Base-by-base conservation (phyloP, 1,140 invertebrate genomes). In the Agrypnia vestita region DNA sequence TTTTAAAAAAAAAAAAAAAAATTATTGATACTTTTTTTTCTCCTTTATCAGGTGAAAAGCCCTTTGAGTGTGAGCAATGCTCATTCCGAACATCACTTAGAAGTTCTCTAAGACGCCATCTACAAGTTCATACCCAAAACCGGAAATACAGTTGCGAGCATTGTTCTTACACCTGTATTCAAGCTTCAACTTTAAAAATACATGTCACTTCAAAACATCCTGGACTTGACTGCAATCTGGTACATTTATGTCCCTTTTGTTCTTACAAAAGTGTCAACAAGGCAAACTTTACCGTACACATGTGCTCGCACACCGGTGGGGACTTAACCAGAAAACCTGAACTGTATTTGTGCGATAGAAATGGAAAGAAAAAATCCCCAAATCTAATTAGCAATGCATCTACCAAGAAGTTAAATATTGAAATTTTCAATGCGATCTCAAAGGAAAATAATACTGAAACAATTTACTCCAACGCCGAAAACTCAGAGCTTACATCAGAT, bases 81-180 rank as follows among this genome's bases (percentile, higher is more conserved):
- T 88, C 90, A 9, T 97, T 96, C 86, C 88, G 90, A 4, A 93
- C 94, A 6, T 91, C 93, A 0, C 95, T 97, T 85, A 95, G 96
- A 86, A 97, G 96, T 85, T 94, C 95, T 0, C 89, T 97, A 67
- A 88, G 95, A 46, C 91, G 95, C 3, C 96, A 97, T 86, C 92
- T 93, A 79, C 93, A 94, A 87, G 89, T 92, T 19, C 96, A 97
- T 86, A 92, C 93, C 44, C 93, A 94, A 25, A 91, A 93, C 51
- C 93, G 92, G 79, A 91, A 93, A 0, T 95, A 95, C 84, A 91
- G 92, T 81, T 96, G 94, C 84, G 91, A 91, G 53, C 91, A 92
- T 82, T 96, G 94, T 85, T 86, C 91, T 0, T 95, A 94, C 85
- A 91, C 90, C 0, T 91, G 92, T 78, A 94, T 95, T 77, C 94